These are phyloP conservation scores for Plagiodera versicolora DNA, from an alignment of 2,888 invertebrate species.

Conservation along the genomic window DNA sequence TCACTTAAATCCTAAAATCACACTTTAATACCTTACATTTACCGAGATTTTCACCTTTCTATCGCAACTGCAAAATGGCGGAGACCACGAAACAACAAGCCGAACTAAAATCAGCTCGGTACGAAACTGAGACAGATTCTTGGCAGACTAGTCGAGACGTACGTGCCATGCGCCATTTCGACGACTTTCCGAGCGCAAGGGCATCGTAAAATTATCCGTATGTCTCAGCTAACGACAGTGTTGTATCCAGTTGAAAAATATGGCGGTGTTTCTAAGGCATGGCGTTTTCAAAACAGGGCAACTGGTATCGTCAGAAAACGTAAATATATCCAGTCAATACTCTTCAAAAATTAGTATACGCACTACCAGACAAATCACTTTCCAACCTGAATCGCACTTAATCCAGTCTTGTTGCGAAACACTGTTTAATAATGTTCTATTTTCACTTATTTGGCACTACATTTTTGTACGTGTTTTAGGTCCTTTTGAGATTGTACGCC, in stretches of 20 bases:
- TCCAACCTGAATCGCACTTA: constrained; percentile 1
- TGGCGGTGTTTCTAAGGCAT: constrained; percentile 65
- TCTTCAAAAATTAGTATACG: constrained; percentile 21
- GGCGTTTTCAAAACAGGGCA: constrained; percentile 54
- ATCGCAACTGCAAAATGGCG: constrained; percentile 92
- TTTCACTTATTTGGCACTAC: constrained; percentile 35
- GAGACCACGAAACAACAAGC: constrained; percentile 75
- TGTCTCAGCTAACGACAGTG: constrained; percentile 36
- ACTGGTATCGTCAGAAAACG: constrained; percentile 50
- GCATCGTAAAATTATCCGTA: constrained; percentile 31
- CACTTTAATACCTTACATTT: constrained; percentile 68
- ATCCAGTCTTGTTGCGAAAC: constrained; percentile 22
- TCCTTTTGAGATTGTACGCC: constrained; percentile 47
- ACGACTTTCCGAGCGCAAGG: constrained; percentile 26
- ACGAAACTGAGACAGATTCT: constrained; percentile 47
- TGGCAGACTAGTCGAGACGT: constrained; percentile 37
- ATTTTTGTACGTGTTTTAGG: constrained; percentile 43
- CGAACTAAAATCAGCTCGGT: constrained; percentile 67
- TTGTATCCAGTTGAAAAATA: constrained; percentile 52
- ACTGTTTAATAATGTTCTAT: constrained; percentile 31
- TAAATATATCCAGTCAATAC: constrained; percentile 49
- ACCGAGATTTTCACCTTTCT: constrained; percentile 83
- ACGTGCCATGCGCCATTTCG: constrained; percentile 39
- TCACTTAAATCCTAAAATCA: constrained; percentile 65
- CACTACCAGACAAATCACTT: constrained; percentile 22